These are phyloP conservation scores for Rosalia funebris DNA, from an alignment of 2,888 invertebrate species.

Conservation along the genomic window DNA sequence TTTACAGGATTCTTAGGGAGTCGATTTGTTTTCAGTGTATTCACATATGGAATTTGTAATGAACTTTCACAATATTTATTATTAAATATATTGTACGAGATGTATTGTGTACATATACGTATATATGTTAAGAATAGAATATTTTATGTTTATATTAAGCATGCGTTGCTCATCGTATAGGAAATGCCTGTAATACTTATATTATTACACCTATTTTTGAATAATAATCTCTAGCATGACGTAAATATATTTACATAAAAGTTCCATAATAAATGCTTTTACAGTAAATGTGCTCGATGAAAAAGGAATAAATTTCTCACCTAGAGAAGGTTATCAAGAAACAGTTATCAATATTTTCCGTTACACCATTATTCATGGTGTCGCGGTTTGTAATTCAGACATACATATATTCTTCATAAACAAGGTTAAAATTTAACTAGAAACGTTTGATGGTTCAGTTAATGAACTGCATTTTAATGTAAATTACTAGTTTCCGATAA, in stretches of 20 bases:
- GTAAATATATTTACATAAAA: not conserved
- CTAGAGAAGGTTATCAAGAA: slow-evolving; percentile 1
- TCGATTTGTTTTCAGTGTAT: no score
- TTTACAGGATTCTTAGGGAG: no score
- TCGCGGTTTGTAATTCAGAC: slow-evolving; percentile 23
- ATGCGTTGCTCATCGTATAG: no score
- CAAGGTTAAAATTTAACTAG: slow-evolving; percentile 26
- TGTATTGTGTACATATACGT: not conserved
- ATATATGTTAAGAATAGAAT: not conserved
- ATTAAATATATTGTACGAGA: no score
- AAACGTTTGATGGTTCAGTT: slow-evolving; percentile 29
- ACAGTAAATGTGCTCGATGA: not conserved
- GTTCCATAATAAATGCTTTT: not conserved
- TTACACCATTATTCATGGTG: slow-evolving; percentile 11
- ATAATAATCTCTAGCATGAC: no score
- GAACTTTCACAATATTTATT: no score
- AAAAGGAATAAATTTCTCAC: slow-evolving; percentile 3
- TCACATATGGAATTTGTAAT: no score
- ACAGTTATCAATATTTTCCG: slow-evolving; percentile 6
- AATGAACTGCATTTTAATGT: slow-evolving; percentile 39
- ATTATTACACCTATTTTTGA: no score
- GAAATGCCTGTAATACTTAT: no score
- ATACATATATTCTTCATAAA: slow-evolving; percentile 31
- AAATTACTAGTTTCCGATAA: slow-evolving; percentile 34
- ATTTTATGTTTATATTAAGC: not conserved